Base-by-base conservation (phyloP, 2,797 vertebrate species). In the Enoplosus armatus region DNA sequence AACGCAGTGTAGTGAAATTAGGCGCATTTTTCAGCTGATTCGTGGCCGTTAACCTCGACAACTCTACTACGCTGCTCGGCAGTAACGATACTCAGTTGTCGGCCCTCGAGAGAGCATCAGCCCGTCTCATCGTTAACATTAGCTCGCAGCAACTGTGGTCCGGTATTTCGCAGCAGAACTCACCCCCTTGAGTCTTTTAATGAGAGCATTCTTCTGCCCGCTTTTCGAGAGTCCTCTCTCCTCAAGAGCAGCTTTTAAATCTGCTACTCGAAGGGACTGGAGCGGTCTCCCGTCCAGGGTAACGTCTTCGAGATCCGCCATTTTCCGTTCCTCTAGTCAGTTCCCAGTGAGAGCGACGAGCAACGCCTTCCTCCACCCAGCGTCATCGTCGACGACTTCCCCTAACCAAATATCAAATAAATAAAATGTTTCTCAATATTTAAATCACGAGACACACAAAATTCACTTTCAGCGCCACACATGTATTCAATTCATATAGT, bases 251-350 rank as follows among this genome's bases (percentile, higher is more conserved):
- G 96, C 96, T 92, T 98, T 97, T 76, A 98, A 91, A 92, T 98
- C 97, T 79, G 97, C 97, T 61, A 98, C 97, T 83, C 97, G 96
- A 80, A 98, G 95, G 88, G 96, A 96, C 93, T 98, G 97, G 82
- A 98, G 96, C 95, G 96, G 96, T 95, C 96, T 97, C 94, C 97
- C 97, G 95, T 98, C 97, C 95, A 98, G 96, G 95, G 96, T 98
- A 94, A 98, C 97, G 95, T 98, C 97, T 96, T 98, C 97, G 94
- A 97, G 96, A 92, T 98, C 97, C 96, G 97, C 97, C 97, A 98
- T 98, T 96, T 97, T 98, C 94, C 93, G 74, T 94, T 95, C 93
- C 94, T 95, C 93, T 95, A 82, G 84, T 92, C 92, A 77, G 89
- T 88, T 94, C 91, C 92, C 87, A 90, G 85, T 90, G 35, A 93